These are phyloP conservation scores for Tangara arthus DNA, from an alignment of 2,797 vertebrate genomes.

Conservation along the genomic window DNA sequence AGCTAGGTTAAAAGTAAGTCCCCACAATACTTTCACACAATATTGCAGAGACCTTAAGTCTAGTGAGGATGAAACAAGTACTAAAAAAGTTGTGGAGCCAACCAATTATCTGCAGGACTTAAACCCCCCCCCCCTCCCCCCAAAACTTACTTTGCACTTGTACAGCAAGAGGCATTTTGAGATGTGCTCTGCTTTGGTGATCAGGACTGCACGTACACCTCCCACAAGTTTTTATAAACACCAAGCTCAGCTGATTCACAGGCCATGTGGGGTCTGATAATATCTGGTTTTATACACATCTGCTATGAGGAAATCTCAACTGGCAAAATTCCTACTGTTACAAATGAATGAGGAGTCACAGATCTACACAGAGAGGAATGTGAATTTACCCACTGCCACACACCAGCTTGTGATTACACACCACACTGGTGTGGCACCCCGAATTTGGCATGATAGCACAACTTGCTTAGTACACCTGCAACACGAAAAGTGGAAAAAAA, in stretches of 20 bases:
- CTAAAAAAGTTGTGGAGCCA: background rate
- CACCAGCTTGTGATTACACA: background rate
- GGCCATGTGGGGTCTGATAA: background rate
- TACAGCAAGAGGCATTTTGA: fast-evolving
- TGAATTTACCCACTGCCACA: background rate
- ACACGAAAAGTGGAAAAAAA: fast-evolving
- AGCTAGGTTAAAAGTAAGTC: background rate
- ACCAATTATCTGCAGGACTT: background rate
- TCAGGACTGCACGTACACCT: background rate
- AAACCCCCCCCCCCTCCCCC: background rate
- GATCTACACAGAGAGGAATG: background rate
- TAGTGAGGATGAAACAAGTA: background rate
- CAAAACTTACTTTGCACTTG: background rate
- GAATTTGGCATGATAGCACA: fast-evolving
- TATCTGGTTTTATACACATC: background rate
- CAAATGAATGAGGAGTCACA: background rate
- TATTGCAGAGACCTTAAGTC: background rate
- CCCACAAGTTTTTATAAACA: background rate
- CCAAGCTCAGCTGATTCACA: background rate
- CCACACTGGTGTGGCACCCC: background rate
- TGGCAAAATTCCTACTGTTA: background rate
- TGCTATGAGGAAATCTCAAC: background rate
- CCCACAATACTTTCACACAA: background rate
- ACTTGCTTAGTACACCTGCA: background rate
- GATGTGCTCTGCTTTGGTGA: background rate